Percentiles rank a stretch among this genome's conserved stretches.
phyloP scores from a whole-genome alignment of 2,113 vertebrate species.

The Poeciliopsis retropinna region DNA sequence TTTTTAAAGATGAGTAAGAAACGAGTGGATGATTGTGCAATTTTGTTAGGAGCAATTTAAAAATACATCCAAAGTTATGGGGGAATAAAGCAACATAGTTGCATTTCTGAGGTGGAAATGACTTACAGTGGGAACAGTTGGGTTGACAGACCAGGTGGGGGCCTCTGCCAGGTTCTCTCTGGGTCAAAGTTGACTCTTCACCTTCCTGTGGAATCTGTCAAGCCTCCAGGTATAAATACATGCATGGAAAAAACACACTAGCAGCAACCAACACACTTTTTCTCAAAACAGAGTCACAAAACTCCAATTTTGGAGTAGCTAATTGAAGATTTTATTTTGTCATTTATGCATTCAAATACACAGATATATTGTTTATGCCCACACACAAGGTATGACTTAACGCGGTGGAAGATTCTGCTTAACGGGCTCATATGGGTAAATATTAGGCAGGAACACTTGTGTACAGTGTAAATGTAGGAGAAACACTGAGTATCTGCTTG shows the following conservation, averaged over 20 bases:
- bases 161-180: constrained; percentile 37
- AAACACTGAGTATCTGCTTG: not conserved
- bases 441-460: constrained; percentile 40
- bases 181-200: constrained; percentile 60
- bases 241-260: constrained; percentile 7
- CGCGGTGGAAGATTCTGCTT: constrained; percentile 28
- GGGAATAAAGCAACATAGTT: not conserved
- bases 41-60: not conserved
- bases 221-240: constrained; percentile 29
- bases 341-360: constrained; percentile 2
- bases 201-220: constrained; percentile 67
- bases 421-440: constrained; percentile 46
- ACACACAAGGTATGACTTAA: constrained; percentile 6
- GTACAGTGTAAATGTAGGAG: constrained; percentile 1
- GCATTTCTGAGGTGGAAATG: not conserved
- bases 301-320: not conserved
- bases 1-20: too few relatives aligned
- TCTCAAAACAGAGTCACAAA: not conserved
- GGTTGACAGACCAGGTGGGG: not conserved
- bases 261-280: not conserved
- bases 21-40: too few relatives aligned
- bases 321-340: not conserved
- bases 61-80: not conserved
- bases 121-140: constrained; percentile 1
- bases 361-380: not conserved